Percentiles rank a stretch among this genome's conserved stretches.
Evolutionary conservation across 2,888 invertebrate species (phyloP).

Genomic region (Drosophila ezoana): DNA sequence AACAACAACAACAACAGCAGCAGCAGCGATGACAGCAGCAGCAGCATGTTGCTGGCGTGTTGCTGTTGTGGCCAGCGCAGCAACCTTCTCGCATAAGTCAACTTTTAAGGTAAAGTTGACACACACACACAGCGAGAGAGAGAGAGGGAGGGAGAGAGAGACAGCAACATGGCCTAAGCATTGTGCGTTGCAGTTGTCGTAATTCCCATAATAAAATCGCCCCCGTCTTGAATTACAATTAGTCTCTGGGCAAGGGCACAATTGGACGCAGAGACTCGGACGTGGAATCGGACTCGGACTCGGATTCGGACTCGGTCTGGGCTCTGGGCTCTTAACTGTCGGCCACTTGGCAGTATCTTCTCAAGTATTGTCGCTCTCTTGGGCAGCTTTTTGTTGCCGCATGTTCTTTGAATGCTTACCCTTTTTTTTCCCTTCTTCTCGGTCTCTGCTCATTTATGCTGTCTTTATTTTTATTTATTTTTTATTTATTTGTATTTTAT

Average conservation of each 20-base stretch:
- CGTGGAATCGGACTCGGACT: constrained; percentile 32
- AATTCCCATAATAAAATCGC: constrained; percentile 85
- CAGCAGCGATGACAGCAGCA: constrained; percentile 34
- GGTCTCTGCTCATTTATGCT: constrained; percentile 11
- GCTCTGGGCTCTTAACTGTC: constrained; percentile 13
- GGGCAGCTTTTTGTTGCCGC: constrained; percentile 37
- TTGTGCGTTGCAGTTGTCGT: constrained; percentile 72
- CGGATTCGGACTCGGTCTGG: constrained; percentile 4
- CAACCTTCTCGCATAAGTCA: constrained; percentile 72
- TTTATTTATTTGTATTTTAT: constrained; percentile 21
- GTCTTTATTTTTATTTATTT: constrained; percentile 24
- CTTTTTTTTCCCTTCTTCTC: constrained; percentile 20
- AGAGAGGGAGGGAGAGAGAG: neutral
- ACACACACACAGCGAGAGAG: constrained; percentile 21
- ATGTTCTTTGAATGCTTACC: constrained; percentile 16
- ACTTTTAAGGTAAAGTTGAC: constrained; percentile 67
- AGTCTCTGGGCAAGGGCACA: constrained; percentile 73
- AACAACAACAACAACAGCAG: constrained; percentile 31
- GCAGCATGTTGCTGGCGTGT: constrained; percentile 66
- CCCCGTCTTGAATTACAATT: constrained; percentile 84
- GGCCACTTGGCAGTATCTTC: constrained; percentile 31
- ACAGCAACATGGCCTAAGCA: constrained; percentile 21
- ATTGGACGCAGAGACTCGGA: constrained; percentile 29
- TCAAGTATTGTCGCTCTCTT: constrained; percentile 47
- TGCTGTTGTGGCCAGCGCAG: constrained; percentile 37